These are phyloP conservation scores for Neopipo cinnamomea DNA, from an alignment of 2,113 vertebrate genomes.

Conservation along the genomic window DNA sequence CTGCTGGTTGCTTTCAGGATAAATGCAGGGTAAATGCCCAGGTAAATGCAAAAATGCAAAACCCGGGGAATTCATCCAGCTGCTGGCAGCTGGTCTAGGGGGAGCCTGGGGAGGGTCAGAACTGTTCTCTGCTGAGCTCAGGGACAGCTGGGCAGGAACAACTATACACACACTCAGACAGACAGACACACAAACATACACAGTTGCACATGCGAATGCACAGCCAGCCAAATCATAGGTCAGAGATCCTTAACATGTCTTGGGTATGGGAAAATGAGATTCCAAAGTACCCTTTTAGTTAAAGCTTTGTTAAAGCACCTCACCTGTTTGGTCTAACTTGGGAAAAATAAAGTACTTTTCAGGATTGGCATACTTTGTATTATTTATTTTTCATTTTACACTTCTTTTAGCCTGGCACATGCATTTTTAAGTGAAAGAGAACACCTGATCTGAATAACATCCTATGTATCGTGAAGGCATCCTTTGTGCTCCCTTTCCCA, in stretches of 20 bases:
- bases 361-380: neutral
- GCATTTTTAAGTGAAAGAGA: neutral
- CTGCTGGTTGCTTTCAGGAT: neutral
- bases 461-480: accelerated
- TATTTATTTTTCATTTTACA: neutral
- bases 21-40: neutral
- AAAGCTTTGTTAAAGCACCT: neutral
- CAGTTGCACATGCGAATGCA: accelerated
- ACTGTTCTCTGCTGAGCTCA: neutral
- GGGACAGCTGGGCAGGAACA: neutral
- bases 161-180: no score
- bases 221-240: accelerated
- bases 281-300: neutral
- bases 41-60: neutral
- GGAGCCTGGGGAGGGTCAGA: accelerated
- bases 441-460: neutral
- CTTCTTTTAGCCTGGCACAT: neutral
- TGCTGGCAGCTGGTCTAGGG: neutral
- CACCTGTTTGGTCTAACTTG: no score
- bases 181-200: neutral
- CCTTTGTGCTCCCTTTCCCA: neutral
- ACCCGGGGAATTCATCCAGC: accelerated
- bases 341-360: neutral
- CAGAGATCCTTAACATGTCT: accelerated
- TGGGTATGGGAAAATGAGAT: accelerated